Evolutionary conservation across 92 coral and sea anemone genomes (phyloP).

Genomic region (Phenganax marumi): DNA sequence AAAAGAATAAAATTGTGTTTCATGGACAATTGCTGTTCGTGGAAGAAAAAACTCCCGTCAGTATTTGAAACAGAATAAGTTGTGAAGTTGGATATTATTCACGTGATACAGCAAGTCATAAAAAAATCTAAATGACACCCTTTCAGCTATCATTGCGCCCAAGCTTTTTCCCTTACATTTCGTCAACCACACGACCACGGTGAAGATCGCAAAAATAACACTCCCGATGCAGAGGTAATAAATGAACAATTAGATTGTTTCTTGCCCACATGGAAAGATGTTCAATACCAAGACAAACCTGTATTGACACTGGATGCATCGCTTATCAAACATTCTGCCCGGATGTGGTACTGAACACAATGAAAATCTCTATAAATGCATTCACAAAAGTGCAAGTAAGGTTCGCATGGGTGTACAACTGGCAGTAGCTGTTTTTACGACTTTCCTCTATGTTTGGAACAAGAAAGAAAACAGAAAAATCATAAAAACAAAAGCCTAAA

Average conservation of each 20-base stretch:
- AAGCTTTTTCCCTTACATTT: slow-evolving; percentile 30
- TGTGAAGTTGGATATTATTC: neutral
- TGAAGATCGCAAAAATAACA: slow-evolving; percentile 23
- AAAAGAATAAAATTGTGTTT: neutral
- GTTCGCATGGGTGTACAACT: slow-evolving; percentile 31
- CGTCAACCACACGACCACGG: slow-evolving; percentile 38
- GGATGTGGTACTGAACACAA: slow-evolving; percentile 59
- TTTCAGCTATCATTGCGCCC: slow-evolving; percentile 14
- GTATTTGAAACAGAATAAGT: neutral
- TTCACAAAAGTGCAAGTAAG: slow-evolving; percentile 15
- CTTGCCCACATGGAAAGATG: slow-evolving; percentile 52
- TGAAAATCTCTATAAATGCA: slow-evolving; percentile 57
- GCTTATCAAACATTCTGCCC: slow-evolving; percentile 54
- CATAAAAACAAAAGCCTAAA: too few species aligned
- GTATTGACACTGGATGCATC: slow-evolving; percentile 44
- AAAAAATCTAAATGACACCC: slow-evolving; percentile 21
- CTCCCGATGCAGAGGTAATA: slow-evolving; percentile 28
- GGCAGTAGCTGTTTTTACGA: slow-evolving; percentile 31
- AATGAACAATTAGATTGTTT: slow-evolving; percentile 29
- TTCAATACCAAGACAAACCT: slow-evolving; percentile 45
- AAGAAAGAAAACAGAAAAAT: too few species aligned
- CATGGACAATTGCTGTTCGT: neutral
- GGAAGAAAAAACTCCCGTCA: neutral
- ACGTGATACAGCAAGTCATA: neutral
- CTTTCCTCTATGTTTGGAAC: slow-evolving; percentile 59